These are phyloP conservation scores for Adelges cooleyi DNA, from an alignment of 1,140 invertebrate genomes.

Conservation along the genomic window DNA sequence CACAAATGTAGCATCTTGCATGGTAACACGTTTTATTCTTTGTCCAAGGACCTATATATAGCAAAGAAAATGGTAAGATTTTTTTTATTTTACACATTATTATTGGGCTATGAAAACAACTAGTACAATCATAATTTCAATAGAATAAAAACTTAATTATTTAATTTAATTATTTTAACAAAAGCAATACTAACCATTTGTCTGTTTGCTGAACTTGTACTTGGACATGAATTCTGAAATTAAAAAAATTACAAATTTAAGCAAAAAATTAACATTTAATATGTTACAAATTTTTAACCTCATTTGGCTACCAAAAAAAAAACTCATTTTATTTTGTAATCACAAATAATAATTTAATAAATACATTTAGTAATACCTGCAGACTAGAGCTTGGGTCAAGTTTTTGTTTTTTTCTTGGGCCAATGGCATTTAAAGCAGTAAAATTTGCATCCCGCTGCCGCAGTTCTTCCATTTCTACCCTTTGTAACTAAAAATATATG, in stretches of 20 bases:
- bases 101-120: too few relatives aligned
- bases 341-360: too few relatives aligned
- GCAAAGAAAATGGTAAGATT: too few relatives aligned
- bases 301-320: too few relatives aligned
- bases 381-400: constrained; percentile 22
- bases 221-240: constrained; percentile 35
- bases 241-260: constrained; percentile 18
- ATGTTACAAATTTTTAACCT: too few relatives aligned
- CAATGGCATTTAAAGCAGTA: constrained; percentile 91
- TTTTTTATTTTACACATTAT: too few relatives aligned
- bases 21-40: constrained; percentile 80
- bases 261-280: too few relatives aligned
- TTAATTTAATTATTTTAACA: too few relatives aligned
- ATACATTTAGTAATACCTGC: neutral
- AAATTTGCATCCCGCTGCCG: constrained; percentile 87
- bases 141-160: too few relatives aligned
- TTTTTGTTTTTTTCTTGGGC: constrained; percentile 83
- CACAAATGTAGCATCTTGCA: constrained; percentile 79
- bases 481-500: constrained; percentile 68
- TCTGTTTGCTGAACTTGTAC: constrained; percentile 35
- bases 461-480: constrained; percentile 88
- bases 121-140: too few relatives aligned
- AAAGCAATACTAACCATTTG: constrained; percentile 35
- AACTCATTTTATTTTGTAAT: too few relatives aligned
- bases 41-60: constrained; percentile 43